Evolutionary conservation across 2,888 invertebrate species (phyloP).

Genomic region (Alcis repandata): DNA sequence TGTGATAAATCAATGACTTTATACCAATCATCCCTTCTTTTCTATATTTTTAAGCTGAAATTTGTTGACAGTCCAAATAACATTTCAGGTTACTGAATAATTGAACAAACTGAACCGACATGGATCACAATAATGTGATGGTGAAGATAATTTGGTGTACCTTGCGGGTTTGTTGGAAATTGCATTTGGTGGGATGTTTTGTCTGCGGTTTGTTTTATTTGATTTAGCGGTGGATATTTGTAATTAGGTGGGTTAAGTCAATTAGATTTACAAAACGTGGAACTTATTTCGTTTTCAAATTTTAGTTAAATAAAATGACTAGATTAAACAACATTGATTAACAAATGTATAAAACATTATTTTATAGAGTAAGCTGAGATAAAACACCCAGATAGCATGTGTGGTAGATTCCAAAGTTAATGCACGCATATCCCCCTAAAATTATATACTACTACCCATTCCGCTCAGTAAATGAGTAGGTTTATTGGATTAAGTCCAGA

Average conservation of each 20-base stretch:
- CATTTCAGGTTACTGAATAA: neutral
- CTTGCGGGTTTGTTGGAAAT: constrained; percentile 27
- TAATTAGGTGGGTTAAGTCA: constrained; percentile 18
- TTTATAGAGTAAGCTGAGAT: too few relatives aligned
- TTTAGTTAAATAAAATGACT: too few relatives aligned
- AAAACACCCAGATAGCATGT: too few relatives aligned
- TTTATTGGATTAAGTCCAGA: constrained; percentile 86
- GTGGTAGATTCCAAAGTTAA: constrained; percentile 58
- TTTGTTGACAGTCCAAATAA: neutral
- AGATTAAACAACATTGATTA: too few relatives aligned
- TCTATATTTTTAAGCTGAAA: neutral
- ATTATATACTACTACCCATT: constrained; percentile 83
- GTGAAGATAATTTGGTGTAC: constrained; percentile 22
- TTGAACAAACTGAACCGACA: neutral
- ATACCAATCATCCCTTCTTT: neutral
- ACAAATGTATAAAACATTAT: too few relatives aligned
- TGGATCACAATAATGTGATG: constrained; percentile 20
- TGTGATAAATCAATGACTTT: neutral
- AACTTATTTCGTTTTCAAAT: neutral
- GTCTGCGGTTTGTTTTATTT: constrained; percentile 14
- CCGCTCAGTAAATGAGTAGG: constrained; percentile 83
- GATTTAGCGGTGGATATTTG: constrained; percentile 17
- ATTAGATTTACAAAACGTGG: neutral
- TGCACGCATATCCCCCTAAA: constrained; percentile 66
- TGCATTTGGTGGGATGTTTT: constrained; percentile 15